Evolutionary conservation across 1,140 invertebrate genomes (phyloP).

Genomic region (Triops cancriformis): DNA sequence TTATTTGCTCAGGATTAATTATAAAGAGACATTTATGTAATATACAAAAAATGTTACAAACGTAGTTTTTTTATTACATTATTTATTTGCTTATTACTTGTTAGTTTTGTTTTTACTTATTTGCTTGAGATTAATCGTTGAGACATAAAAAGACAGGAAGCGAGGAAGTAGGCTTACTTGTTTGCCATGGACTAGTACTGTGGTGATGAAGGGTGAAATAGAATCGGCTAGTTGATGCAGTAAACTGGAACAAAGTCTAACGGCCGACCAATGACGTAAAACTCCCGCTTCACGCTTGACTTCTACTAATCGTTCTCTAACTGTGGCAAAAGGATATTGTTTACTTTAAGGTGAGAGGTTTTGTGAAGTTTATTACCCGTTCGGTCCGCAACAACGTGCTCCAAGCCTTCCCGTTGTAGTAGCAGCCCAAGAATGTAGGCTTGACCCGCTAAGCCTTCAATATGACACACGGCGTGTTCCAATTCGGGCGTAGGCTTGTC

Average conservation of each 20-base stretch:
- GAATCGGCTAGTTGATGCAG: constrained; percentile 91
- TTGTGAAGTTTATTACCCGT: constrained; percentile 38
- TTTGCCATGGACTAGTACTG: constrained; percentile 92
- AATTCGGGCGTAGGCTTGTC: constrained; percentile 61
- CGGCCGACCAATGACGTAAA: constrained; percentile 83
- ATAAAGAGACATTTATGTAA: too few relatives aligned
- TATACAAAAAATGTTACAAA: too few relatives aligned
- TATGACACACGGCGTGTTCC: constrained; percentile 56
- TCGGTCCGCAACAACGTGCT: constrained; percentile 54
- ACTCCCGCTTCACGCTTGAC: constrained; percentile 81
- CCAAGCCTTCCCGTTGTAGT: constrained; percentile 66
- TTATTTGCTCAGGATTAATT: too few relatives aligned
- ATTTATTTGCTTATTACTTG: background rate
- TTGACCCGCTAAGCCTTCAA: constrained; percentile 64
- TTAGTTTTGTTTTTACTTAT: background rate
- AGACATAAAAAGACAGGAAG: too few relatives aligned
- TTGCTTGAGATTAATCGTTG: too few relatives aligned
- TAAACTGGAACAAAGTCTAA: constrained; percentile 87
- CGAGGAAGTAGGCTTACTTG: constrained; percentile 55
- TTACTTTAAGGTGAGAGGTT: constrained; percentile 26
- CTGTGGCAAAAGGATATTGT: constrained; percentile 43
- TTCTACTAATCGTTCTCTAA: constrained; percentile 61
- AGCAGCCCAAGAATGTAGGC: constrained; percentile 78
- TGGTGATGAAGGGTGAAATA: constrained; percentile 95
- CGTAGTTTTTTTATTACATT: background rate